Percentiles rank a stretch among this genome's conserved stretches.
These are phyloP conservation scores for Oryzias celebensis DNA, from an alignment of 2,113 vertebrate genomes.

Conservation along the genomic window DNA sequence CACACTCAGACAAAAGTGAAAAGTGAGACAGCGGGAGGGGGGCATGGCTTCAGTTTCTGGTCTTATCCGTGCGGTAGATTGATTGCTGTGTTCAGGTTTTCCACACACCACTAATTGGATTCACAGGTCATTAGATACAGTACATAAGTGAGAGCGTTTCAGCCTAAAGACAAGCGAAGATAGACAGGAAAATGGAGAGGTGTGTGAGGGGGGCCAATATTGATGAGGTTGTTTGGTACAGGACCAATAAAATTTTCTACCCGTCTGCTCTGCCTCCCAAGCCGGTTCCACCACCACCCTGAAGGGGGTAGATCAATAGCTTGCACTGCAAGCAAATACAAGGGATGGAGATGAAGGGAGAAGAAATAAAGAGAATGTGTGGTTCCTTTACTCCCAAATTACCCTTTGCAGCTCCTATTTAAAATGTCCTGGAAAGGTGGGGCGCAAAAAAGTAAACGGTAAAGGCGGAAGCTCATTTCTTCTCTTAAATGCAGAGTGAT, in stretches of 20 bases:
- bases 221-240: slow-evolving; percentile 68
- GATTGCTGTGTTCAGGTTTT: slow-evolving; percentile 70
- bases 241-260: slow-evolving; percentile 52
- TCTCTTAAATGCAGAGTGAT: slow-evolving; percentile 27
- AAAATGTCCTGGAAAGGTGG: slow-evolving; percentile 24
- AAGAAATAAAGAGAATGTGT: slow-evolving; percentile 45
- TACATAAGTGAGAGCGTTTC: slow-evolving; percentile 63
- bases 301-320: slow-evolving; percentile 52
- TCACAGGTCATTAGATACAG: slow-evolving; percentile 79
- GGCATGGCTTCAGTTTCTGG: slow-evolving; percentile 33
- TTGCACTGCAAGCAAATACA: slow-evolving; percentile 34
- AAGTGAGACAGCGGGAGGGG: slow-evolving; percentile 12
- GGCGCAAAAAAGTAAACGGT: slow-evolving; percentile 23
- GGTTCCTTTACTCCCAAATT: slow-evolving; percentile 28
- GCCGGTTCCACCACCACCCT: slow-evolving; percentile 11
- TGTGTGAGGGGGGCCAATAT: slow-evolving; percentile 44
- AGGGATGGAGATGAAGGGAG: slow-evolving; percentile 26
- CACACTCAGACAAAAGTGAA: neutral
- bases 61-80: slow-evolving; percentile 46
- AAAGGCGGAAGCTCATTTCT: slow-evolving; percentile 21
- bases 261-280: slow-evolving; percentile 40
- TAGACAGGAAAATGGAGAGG: slow-evolving; percentile 23
- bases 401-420: slow-evolving; percentile 27
- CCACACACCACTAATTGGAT: slow-evolving; percentile 75
- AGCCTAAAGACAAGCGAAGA: slow-evolving; percentile 53